Evolutionary conservation across 2,113 vertebrate species (phyloP).

Genomic region (Epinephelus cyanopodus): DNA sequence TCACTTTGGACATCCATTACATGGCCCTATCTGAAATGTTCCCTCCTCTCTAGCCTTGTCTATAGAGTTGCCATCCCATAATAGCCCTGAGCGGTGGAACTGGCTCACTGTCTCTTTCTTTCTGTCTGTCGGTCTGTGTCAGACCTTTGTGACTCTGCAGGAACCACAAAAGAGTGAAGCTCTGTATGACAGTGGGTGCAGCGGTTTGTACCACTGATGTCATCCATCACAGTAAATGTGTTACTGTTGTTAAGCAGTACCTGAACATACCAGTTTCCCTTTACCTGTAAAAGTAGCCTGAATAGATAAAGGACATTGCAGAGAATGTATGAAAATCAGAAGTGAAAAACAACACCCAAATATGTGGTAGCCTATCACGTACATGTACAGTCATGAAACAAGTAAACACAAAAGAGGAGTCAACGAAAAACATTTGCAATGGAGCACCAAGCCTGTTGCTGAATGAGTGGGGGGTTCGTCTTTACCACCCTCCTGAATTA

Average conservation of each 20-base stretch:
- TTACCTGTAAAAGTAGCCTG: not conserved
- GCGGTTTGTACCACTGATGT: not conserved
- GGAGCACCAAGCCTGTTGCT: too few relatives aligned
- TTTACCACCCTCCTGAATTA: too few relatives aligned
- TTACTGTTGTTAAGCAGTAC: not conserved
- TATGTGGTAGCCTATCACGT: not conserved
- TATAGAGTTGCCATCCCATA: slow-evolving; percentile 37
- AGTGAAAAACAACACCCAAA: too few relatives aligned
- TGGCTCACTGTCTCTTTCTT: slow-evolving; percentile 1
- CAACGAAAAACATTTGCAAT: not conserved
- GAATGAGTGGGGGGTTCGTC: too few relatives aligned
- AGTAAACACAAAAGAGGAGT: not conserved
- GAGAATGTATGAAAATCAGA: not conserved
- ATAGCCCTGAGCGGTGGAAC: slow-evolving; percentile 30
- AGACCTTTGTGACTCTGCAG: not conserved
- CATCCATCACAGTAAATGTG: not conserved
- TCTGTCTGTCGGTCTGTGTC: not conserved
- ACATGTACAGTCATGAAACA: not conserved
- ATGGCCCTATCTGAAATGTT: slow-evolving; percentile 30
- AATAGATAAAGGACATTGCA: too few relatives aligned
- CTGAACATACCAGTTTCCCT: too few relatives aligned
- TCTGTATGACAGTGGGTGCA: not conserved
- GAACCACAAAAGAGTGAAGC: not conserved
- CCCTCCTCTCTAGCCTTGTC: slow-evolving; percentile 17
- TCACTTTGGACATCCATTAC: slow-evolving; percentile 61